Conservation (phyloP, 2,113 vertebrate genomes). For the Nematolebias whitei region DNA sequence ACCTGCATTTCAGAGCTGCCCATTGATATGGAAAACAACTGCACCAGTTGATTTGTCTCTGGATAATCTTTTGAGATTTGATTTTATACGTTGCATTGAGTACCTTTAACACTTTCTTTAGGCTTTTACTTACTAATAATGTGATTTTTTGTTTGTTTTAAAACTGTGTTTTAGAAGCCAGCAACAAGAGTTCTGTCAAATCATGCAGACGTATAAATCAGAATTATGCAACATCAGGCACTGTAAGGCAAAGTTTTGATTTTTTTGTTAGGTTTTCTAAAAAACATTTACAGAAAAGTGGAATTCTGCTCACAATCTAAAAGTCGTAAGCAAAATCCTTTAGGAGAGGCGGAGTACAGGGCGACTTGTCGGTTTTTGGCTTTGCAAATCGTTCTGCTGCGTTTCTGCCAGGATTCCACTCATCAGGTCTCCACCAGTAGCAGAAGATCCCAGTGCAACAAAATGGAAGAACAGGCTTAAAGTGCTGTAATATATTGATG, state of each 20-base stretch:
- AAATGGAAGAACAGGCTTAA: constrained; percentile 32
- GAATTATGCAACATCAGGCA: too few relatives aligned
- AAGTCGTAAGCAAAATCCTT: constrained; percentile 58
- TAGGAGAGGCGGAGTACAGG: constrained; percentile 20
- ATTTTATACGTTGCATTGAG: too few relatives aligned
- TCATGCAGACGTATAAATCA: neutral
- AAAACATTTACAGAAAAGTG: constrained; percentile 57
- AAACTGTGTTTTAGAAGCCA: neutral
- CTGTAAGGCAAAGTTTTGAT: constrained; percentile 2
- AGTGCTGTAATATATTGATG: constrained; percentile 25
- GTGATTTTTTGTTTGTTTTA: too few relatives aligned
- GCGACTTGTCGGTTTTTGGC: constrained; percentile 35
- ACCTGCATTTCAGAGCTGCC: too few relatives aligned
- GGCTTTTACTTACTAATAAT: too few relatives aligned
- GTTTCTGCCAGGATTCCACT: constrained; percentile 38
- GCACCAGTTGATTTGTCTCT: too few relatives aligned
- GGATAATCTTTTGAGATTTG: too few relatives aligned
- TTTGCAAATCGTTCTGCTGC: constrained; percentile 15
- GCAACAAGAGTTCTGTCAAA: neutral
- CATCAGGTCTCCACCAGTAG: constrained; percentile 13
- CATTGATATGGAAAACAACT: too few relatives aligned
- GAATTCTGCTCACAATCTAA: constrained; percentile 56
- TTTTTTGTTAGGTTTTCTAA: constrained; percentile 15
- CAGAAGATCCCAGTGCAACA: constrained; percentile 28
- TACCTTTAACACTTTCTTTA: too few relatives aligned